These are phyloP conservation scores for Conomelus anceps DNA, from an alignment of 2,888 invertebrate genomes.

Conservation along the genomic window DNA sequence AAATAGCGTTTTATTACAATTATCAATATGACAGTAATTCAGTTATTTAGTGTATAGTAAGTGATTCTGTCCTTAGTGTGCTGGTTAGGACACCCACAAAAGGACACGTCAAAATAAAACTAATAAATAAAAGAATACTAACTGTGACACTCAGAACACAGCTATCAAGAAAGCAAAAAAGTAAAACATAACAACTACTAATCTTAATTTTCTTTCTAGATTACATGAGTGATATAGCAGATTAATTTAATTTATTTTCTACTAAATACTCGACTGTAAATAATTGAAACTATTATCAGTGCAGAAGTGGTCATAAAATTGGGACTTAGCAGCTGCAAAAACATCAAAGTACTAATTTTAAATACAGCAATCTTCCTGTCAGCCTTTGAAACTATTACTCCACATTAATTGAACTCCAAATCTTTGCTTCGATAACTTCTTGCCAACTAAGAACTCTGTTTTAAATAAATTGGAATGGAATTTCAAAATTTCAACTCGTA, in stretches of 20 bases:
- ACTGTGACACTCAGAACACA: too few relatives aligned
- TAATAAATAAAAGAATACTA: too few relatives aligned
- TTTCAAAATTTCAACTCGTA: not conserved
- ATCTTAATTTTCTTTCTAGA: too few relatives aligned
- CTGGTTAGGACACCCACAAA: too few relatives aligned
- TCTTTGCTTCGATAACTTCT: not conserved
- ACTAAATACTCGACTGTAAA: not conserved
- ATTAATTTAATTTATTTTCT: not conserved
- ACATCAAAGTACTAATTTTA: not conserved
- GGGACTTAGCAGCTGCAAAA: not conserved
- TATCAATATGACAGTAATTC: too few relatives aligned
- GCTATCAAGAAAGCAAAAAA: too few relatives aligned
- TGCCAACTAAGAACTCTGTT: not conserved
- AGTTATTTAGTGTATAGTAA: too few relatives aligned
- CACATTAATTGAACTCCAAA: not conserved
- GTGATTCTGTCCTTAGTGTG: too few relatives aligned
- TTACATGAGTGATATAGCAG: too few relatives aligned
- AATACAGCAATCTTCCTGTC: not conserved
- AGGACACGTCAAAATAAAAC: too few relatives aligned
- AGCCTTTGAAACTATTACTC: not conserved
- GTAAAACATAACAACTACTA: too few relatives aligned
- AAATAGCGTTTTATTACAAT: too few relatives aligned
- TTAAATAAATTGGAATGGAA: not conserved
- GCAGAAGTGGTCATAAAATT: not conserved
- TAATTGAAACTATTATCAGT: not conserved